A percentile compares a stretch with the other conserved stretches of the same genome.
Conservation (phyloP, 37 sponge, comb jelly and placozoan genomes). For the Ephydatia muelleri region DNA sequence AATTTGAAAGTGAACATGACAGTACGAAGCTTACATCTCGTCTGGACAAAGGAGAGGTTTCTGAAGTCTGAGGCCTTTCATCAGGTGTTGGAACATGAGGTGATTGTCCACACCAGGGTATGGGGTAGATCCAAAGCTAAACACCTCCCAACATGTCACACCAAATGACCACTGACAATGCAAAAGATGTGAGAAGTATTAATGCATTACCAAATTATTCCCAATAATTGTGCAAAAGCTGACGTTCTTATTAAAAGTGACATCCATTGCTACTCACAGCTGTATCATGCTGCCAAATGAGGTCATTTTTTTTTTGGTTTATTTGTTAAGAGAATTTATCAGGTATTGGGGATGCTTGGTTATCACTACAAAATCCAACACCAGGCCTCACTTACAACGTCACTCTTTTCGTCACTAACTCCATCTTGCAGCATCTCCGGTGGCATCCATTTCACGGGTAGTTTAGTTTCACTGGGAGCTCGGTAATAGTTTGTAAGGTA, state of each 20-base stretch:
- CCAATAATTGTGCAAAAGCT: no score
- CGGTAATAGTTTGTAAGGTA: conserved; percentile 15
- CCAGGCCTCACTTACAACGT: conserved; percentile 7
- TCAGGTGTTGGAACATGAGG: not conserved
- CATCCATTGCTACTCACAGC: no score
- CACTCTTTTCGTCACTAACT: conserved; percentile 15
- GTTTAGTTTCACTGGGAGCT: not conserved
- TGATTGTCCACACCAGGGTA: conserved; percentile 6
- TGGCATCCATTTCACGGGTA: conserved; percentile 21
- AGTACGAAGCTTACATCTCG: not conserved
- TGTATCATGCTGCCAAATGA: no score
- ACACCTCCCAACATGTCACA: conserved; percentile 2
- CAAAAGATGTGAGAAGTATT: not conserved
- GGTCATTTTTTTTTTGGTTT: no score
- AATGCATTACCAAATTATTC: no score
- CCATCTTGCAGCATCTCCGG: conserved; percentile 23
- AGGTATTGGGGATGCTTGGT: no score
- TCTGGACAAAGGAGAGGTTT: conserved; percentile 8
- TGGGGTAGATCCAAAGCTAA: not conserved
- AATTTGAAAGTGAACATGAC: not conserved
- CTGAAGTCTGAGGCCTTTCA: conserved; percentile 4
- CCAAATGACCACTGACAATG: not conserved
- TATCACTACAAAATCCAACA: no score
- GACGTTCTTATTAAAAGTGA: no score
- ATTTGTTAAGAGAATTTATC: no score